phyloP scores from a whole-genome alignment of 2,113 vertebrate species.

The Rhinoderma darwinii region DNA sequence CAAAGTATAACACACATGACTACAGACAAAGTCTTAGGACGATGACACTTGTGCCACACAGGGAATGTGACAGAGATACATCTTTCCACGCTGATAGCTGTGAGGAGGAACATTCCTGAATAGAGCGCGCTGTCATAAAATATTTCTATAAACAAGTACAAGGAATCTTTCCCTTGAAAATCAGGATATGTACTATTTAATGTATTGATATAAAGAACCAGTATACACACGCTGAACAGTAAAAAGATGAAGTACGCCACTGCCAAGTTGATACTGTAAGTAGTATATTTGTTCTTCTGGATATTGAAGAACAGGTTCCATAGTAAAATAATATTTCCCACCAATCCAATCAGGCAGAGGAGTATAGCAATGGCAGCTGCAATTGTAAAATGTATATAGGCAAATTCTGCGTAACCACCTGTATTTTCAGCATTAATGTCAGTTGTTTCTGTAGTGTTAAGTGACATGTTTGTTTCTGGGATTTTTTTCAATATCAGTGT shows the following conservation, averaged over 20 bases:
- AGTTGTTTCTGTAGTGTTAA: neutral
- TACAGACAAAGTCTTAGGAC: conserved; percentile 45
- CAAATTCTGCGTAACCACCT: neutral
- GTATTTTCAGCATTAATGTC: neutral
- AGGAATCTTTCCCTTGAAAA: neutral
- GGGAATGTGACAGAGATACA: conserved; percentile 61
- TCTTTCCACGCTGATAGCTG: conserved; percentile 60
- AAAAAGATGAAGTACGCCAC: conserved; percentile 27
- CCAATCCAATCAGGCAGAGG: conserved; percentile 42
- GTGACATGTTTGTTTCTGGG: neutral
- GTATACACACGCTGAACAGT: neutral
- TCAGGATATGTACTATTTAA: neutral
- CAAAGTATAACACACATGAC: conserved; percentile 66
- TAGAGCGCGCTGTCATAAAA: conserved; percentile 33
- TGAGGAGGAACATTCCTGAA: conserved; percentile 63
- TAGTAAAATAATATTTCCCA: conserved; percentile 39
- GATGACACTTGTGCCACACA: conserved; percentile 64
- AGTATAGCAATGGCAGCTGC: conserved; percentile 16
- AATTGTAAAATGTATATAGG: conserved; percentile 32
- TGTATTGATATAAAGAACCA: conserved; percentile 11
- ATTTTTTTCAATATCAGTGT: neutral
- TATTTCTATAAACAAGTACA: neutral
- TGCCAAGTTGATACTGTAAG: conserved; percentile 49
- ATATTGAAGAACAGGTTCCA: conserved; percentile 30
- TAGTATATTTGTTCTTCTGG: conserved; percentile 19